phyloP scores from a whole-genome alignment of 2,888 invertebrate genomes.

The Yponomeuta cagnagella region DNA sequence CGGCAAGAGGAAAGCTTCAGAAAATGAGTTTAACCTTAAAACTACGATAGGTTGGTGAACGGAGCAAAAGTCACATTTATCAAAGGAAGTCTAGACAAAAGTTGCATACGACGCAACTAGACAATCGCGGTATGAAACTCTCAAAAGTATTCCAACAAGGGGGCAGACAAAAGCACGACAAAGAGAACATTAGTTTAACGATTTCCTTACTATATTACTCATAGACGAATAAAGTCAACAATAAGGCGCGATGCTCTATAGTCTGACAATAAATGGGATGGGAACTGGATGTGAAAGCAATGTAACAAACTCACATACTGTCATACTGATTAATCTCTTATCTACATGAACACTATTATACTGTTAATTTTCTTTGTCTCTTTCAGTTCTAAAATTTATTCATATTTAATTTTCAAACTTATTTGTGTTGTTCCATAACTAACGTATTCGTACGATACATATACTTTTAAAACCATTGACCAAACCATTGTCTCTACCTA shows the following conservation, averaged over 20 bases:
- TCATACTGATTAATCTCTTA: constrained; percentile 32
- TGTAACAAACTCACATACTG: constrained; percentile 32
- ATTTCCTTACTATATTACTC: constrained; percentile 11
- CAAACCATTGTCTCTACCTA: no score
- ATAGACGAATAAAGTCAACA: constrained; percentile 23
- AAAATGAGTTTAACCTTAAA: no score
- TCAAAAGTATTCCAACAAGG: constrained; percentile 14
- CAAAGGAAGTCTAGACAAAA: not conserved
- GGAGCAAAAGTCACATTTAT: not conserved
- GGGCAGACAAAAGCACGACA: constrained; percentile 1
- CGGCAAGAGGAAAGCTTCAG: no score
- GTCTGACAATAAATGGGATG: constrained; percentile 27
- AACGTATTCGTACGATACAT: no score
- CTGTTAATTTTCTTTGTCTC: constrained; percentile 5
- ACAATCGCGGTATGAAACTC: constrained; percentile 16
- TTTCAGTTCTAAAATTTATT: not conserved
- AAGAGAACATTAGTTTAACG: constrained; percentile 11
- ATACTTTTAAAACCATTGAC: no score
- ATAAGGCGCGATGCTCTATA: constrained; percentile 20
- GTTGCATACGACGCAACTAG: constrained; percentile 15
- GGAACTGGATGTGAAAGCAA: constrained; percentile 33
- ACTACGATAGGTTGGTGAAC: no score
- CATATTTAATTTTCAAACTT: no score
- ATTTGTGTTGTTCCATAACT: no score
- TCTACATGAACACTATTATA: constrained; percentile 17